Conservation (phyloP, 2,797 vertebrate genomes). For the Yasuhikotakia modesta region DNA sequence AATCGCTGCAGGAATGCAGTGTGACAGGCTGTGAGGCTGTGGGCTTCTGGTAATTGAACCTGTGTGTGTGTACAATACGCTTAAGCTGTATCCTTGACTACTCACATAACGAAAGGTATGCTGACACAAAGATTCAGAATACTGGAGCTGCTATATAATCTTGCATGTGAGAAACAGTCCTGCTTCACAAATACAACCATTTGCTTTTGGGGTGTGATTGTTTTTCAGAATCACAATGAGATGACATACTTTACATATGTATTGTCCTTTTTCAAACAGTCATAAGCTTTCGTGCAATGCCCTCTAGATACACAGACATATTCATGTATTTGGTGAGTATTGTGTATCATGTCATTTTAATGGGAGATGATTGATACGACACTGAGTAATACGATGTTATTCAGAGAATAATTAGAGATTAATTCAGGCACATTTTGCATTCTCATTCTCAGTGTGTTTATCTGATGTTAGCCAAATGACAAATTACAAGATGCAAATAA, state of each 20-base stretch:
- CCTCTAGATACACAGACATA: neutral
- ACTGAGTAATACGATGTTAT: neutral
- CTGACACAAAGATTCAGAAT: conserved; percentile 2
- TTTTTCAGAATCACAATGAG: neutral
- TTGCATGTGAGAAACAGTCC: neutral
- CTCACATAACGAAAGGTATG: neutral
- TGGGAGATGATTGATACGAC: neutral
- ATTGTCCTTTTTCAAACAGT: neutral
- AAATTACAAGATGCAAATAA: too few species aligned
- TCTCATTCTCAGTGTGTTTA: too few species aligned
- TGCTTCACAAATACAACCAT: neutral
- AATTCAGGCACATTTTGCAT: too few species aligned
- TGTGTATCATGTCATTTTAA: neutral
- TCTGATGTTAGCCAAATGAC: too few species aligned
- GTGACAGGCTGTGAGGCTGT: neutral
- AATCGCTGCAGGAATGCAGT: neutral
- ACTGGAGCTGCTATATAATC: neutral
- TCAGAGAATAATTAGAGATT: too few species aligned
- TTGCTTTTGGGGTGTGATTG: conserved; percentile 8
- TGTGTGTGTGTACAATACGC: neutral
- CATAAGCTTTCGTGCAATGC: neutral
- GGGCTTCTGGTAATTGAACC: neutral
- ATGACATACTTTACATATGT: neutral
- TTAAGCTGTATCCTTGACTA: neutral
- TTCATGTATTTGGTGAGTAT: neutral